These are phyloP conservation scores for Piliocolobus tephrosceles DNA, from an alignment of 2,113 vertebrate species.

Conservation along the genomic window DNA sequence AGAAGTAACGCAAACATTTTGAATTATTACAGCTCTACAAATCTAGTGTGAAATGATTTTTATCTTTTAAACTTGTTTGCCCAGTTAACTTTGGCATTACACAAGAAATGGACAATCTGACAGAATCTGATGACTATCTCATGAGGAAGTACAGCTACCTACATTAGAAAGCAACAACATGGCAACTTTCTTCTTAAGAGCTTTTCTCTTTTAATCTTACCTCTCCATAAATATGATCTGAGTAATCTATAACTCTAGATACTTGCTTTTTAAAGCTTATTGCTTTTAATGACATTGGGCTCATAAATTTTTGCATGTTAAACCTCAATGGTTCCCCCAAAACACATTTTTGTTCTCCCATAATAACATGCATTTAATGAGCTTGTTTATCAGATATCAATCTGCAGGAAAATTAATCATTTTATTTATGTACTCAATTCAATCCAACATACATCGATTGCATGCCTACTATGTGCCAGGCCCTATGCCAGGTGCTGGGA, in stretches of 20 bases:
- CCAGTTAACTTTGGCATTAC: constrained; percentile 16
- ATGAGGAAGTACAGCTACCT: constrained; percentile 13
- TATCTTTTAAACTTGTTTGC: constrained; percentile 30
- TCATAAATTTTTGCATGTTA: background rate
- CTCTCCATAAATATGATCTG: constrained; percentile 25
- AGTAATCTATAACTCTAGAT: background rate
- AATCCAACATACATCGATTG: background rate
- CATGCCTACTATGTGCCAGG: background rate
- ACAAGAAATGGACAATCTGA: constrained; percentile 22
- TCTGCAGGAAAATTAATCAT: background rate
- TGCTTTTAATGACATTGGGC: background rate
- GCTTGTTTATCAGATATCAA: background rate
- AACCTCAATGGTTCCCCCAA: background rate
- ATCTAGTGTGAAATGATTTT: constrained; percentile 37
- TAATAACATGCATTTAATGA: background rate
- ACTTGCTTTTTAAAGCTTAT: background rate
- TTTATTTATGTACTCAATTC: background rate
- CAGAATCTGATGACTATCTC: constrained; percentile 55
- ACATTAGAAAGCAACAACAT: background rate
- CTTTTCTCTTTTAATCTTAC: constrained; percentile 23
- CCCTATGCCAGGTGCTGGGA: background rate
- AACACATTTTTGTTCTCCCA: background rate
- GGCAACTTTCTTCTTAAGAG: background rate
- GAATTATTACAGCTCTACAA: background rate
- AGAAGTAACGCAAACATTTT: constrained; percentile 19